Evolutionary conservation across 2,113 vertebrate genomes (phyloP), one percentile per base, ranked within the genome.

Genomic region (Sigmodon hispidus): DNA sequence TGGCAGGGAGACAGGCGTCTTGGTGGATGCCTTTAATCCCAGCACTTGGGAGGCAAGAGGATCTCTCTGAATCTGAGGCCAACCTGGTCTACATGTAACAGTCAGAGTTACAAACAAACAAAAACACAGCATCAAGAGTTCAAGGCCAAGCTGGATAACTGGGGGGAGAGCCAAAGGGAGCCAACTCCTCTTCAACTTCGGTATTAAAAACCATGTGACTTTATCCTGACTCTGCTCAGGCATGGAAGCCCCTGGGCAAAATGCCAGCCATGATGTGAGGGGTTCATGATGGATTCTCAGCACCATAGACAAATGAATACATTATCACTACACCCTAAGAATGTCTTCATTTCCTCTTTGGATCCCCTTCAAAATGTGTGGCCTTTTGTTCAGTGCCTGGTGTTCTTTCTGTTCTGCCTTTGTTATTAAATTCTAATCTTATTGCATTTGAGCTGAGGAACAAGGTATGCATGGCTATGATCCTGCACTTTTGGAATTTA

Each of bases 401-500:
- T 43, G 67, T 86, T 92, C n/a, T 93, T 61, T 87, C 48, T 89
- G 93, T 72, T 13, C 88, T 81, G 72, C 43, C 45, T 83, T 83
- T 94, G 26, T 59, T 59, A 77, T 79, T 90, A 89, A 94, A 79
- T 94, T 93, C 89, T 87, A 61, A 80, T 93, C 77, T 77, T 91
- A 81, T 57, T 87, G 77, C 26, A 24, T n/a, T 63, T 13, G 26
- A 59, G 69, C 40, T 63, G 7, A 75, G 92, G 69, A 87, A 65
- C 52, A 76, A 10, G 57, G 50, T 77, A 88, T 48, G 22, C 17
- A 3, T 17, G 0, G 70, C 22, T 69, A 34, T 73, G 87, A 89
- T 50, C 17, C 83, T 40, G 24, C 40, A 85, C 55, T 57, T 96
- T 48, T 95, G 94, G 95, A 96, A 89, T 92, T 92, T 94, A 75